Evolutionary conservation across 2,888 invertebrate genomes (phyloP).

Genomic region (Pyralis farinalis): DNA sequence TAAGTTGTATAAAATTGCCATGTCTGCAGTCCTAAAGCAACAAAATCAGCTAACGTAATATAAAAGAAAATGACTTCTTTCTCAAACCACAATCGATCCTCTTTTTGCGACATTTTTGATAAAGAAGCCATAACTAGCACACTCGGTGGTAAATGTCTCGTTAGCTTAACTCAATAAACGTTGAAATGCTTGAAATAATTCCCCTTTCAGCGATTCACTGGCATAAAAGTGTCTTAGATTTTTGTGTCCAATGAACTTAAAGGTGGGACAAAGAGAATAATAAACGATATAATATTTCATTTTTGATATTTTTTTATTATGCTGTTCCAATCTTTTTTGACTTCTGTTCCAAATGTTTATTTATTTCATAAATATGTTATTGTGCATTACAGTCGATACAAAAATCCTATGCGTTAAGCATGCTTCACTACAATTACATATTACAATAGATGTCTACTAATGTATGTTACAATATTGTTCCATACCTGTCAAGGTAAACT

Average conservation of each 20-base stretch:
- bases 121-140: conserved; percentile 43
- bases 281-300: neutral
- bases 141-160: conserved; percentile 40
- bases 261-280: conserved; percentile 5
- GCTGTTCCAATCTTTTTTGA: no score
- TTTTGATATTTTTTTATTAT: neutral
- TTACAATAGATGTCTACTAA: no score
- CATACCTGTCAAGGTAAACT: no score
- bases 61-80: conserved; percentile 1
- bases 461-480: no score
- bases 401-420: no score
- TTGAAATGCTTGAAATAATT: conserved; percentile 43
- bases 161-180: conserved; percentile 44
- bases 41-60: neutral
- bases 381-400: no score
- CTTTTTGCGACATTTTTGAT: conserved; percentile 30
- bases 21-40: neutral
- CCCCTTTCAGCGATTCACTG: conserved; percentile 24
- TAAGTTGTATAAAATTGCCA: no score
- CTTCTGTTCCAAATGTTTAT: no score
- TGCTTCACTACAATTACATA: no score
- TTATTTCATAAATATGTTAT: no score
- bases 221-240: conserved; percentile 20
- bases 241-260: conserved; percentile 16
- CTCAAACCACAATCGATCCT: conserved; percentile 16